Evolutionary conservation across 1,140 invertebrate genomes (phyloP).

Genomic region (Acyrthosiphon pisum): DNA sequence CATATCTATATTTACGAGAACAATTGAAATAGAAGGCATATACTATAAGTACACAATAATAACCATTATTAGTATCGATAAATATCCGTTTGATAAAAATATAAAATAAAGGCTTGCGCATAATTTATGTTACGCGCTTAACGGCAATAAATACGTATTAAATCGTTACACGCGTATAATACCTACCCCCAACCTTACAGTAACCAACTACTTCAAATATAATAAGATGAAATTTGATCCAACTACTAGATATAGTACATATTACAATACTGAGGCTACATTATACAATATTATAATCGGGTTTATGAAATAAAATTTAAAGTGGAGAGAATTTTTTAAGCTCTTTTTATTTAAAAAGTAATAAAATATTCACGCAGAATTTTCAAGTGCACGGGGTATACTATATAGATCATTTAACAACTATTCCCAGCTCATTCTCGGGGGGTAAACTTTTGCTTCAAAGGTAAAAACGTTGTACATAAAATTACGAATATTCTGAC

Average conservation of each 20-base stretch:
- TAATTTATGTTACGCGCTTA: not conserved
- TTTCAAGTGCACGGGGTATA: not conserved
- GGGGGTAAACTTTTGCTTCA: not conserved
- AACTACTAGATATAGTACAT: not conserved
- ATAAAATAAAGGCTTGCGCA: not conserved
- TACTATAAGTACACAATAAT: not conserved
- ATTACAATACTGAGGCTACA: not conserved
- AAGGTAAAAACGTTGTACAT: not conserved
- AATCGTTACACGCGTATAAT: not conserved
- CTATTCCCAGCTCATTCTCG: not conserved
- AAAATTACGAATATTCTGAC: constrained; percentile 4
- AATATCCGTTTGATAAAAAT: not conserved
- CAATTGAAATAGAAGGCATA: not conserved
- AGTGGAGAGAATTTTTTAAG: not conserved
- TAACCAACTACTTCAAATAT: too few species aligned
- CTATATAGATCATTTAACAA: not conserved
- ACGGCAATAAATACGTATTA: not conserved
- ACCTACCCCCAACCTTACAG: not conserved
- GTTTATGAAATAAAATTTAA: not conserved
- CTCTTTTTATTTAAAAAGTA: not conserved
- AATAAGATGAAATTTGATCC: too few species aligned
- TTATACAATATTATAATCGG: not conserved
- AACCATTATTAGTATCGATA: not conserved
- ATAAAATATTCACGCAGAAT: not conserved
- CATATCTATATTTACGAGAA: not conserved